Evolutionary conservation across 1,140 invertebrate genomes (phyloP), one percentile per base, ranked within the genome.

Genomic region (Bombus terrestris): DNA sequence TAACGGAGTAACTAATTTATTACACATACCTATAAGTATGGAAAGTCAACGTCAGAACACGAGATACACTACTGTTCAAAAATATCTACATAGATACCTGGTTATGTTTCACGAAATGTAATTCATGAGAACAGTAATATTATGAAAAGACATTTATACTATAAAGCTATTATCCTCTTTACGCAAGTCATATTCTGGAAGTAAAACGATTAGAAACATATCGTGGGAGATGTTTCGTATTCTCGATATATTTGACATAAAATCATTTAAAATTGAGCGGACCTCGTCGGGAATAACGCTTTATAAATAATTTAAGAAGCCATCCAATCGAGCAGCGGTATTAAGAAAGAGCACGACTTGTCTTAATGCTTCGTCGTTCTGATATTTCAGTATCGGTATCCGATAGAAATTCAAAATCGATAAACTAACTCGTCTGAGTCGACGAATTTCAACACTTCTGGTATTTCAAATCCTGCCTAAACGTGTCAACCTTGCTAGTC

Each of bases 351-450:
- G 32, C 12, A 41, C 1, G 10, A 22, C 28, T 53, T 15, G 22
- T 75, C 53, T 41, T 39, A 77, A 77, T 62, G 28, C 8, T 22
- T 43, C 1, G 2, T 13, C 41, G 37, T 77, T 35, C 3, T 66
- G n/a, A 35, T 68, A 43, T 69, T 69, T 39, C 64, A n/a, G 3
- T 47, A 69, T 80, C 25, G 78, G 41, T 79, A 79, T 79, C 13
- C 77, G 64, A 80, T 80, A 39, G 15, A 80, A 68, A 80, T 43
- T 53, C 35, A 69, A 80, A 69, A 69, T 28, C 64, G 25, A 69
- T 69, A 69, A 32, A 79, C 25, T 13, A 41, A 25, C 8, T 43
- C 12, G 8, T 8, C 2, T n/a, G 25, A 53, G 39, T 13, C 18
- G 18, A 22, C 18, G 18, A 32, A 47, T 69, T 25, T 6, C 18